Conservation (phyloP, 2,113 vertebrate genomes). For the Hydrolagus affinis region DNA sequence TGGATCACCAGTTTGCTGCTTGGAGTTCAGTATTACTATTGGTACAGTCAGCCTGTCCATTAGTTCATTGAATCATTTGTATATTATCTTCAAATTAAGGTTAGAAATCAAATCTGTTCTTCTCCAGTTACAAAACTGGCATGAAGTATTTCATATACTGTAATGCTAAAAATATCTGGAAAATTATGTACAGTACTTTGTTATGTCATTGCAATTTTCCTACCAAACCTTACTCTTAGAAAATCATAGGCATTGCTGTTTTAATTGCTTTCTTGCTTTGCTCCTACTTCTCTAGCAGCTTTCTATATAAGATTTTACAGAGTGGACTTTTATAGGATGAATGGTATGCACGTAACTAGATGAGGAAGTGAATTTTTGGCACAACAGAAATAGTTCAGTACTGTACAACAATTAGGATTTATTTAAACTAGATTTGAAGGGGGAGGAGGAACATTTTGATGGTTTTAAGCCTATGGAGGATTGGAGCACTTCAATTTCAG, state of each 20-base stretch:
- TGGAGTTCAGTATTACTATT: neutral
- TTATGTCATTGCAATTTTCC: neutral
- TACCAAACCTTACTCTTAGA: neutral
- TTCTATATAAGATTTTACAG: conserved; percentile 1
- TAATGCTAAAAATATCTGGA: neutral
- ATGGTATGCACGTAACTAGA: no score
- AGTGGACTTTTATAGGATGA: no score
- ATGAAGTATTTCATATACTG: neutral
- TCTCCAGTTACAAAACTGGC: neutral
- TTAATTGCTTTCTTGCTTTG: neutral
- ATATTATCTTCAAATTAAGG: neutral
- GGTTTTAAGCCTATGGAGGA: no score
- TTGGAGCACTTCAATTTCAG: no score
- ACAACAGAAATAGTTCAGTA: no score
- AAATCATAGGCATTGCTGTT: neutral
- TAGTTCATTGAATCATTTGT: neutral
- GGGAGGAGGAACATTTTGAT: no score
- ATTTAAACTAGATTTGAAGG: no score
- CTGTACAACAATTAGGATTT: no score
- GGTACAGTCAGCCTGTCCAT: no score
- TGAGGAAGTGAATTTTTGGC: no score
- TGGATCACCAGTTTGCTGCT: neutral
- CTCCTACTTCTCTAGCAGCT: neutral
- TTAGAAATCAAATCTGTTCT: neutral
- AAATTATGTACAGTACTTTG: neutral